Percentiles rank a stretch among this genome's conserved stretches.
phyloP scores from a whole-genome alignment of 92 coral and sea anemone genomes.

The Pocillopora grandis region DNA sequence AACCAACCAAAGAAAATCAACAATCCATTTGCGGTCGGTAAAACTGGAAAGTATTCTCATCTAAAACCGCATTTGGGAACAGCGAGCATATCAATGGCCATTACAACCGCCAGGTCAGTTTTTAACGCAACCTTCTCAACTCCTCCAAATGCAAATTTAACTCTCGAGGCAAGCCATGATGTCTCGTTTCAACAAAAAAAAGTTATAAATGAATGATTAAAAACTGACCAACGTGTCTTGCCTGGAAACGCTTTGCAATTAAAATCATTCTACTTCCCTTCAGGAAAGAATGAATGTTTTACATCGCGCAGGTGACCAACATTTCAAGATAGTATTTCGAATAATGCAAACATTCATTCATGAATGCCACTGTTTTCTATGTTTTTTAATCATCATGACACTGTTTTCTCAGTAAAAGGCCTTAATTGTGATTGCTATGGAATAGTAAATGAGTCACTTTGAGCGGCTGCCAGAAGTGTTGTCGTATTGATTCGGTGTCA shows the following conservation, averaged over 20 bases:
- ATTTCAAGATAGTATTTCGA: background rate
- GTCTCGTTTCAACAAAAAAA: background rate
- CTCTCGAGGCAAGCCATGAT: background rate
- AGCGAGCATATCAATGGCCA: background rate
- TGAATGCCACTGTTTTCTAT: background rate
- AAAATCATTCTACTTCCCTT: background rate
- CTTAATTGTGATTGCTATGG: conserved; percentile 6
- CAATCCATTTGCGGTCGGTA: conserved; percentile 17
- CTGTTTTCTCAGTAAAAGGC: conserved; percentile 19
- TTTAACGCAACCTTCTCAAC: no score
- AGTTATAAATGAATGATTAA: conserved; percentile 3
- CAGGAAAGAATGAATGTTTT: background rate
- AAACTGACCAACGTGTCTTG: background rate
- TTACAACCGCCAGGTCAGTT: background rate
- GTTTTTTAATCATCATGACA: conserved; percentile 29
- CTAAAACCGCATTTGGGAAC: background rate
- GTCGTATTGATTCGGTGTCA: background rate
- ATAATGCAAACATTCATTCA: conserved; percentile 12
- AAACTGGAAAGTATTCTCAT: background rate
- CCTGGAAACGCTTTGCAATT: background rate
- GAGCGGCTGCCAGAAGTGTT: background rate
- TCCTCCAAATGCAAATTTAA: background rate
- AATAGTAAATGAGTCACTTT: conserved; percentile 26
- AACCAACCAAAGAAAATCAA: background rate
- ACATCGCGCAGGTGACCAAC: background rate